Percentiles rank a stretch among this genome's conserved stretches.
phyloP scores from a whole-genome alignment of 2,113 vertebrate species.

The Laticauda colubrina region DNA sequence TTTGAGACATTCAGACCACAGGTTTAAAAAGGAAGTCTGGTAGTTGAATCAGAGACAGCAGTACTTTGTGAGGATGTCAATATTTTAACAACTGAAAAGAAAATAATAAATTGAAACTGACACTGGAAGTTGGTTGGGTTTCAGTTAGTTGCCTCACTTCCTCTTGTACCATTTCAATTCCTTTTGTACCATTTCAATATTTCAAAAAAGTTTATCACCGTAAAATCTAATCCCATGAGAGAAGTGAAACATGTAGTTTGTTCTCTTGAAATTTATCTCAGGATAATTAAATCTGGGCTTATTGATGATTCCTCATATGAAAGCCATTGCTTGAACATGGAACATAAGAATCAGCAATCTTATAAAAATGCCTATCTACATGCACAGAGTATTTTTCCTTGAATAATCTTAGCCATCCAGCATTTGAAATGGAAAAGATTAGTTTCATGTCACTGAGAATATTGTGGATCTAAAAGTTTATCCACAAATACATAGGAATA shows the following conservation, averaged over 20 bases:
- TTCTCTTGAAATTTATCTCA: background rate
- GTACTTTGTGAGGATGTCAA: constrained; percentile 16
- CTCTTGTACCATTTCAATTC: background rate
- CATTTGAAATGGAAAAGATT: background rate
- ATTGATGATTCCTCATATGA: background rate
- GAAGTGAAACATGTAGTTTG: constrained; percentile 17
- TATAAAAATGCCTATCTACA: background rate
- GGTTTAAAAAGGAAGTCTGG: constrained; percentile 33
- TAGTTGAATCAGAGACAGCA: constrained; percentile 39
- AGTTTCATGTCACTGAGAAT: background rate
- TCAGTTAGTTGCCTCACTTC: background rate
- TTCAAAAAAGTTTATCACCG: background rate
- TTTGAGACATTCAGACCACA: constrained; percentile 10
- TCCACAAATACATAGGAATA: background rate
- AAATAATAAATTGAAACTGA: constrained; percentile 15
- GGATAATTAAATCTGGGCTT: background rate
- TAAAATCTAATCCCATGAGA: background rate
- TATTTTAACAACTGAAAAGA: constrained; percentile 4
- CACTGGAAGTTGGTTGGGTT: constrained; percentile 8
- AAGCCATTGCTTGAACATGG: background rate
- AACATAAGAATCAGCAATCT: background rate
- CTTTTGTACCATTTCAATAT: background rate
- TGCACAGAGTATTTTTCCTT: background rate
- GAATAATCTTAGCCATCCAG: background rate
- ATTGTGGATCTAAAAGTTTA: background rate